Conservation (phyloP, 2,797 vertebrate species). For the Alfaro cultratus region DNA sequence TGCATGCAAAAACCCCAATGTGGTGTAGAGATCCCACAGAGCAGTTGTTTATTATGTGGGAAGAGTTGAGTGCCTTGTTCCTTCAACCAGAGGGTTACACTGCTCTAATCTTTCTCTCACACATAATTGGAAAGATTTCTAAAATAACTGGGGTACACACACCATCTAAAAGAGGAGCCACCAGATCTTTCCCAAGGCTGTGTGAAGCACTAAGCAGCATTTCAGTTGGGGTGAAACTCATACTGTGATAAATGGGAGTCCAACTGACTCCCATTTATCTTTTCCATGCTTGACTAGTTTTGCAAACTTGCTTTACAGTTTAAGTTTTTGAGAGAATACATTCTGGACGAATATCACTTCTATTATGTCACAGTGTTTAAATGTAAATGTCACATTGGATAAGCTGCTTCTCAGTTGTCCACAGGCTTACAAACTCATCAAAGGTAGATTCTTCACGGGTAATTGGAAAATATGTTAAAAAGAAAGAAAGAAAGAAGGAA, state of each 20-base stretch:
- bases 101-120: constrained; percentile 69
- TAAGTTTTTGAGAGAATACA: neutral
- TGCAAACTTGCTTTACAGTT: neutral
- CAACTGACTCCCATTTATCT: neutral
- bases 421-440: neutral
- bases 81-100: constrained; percentile 91
- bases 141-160: neutral
- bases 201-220: neutral
- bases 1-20: neutral
- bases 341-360: neutral
- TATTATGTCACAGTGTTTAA: neutral
- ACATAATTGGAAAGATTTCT: neutral
- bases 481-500: neutral
- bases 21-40: constrained; percentile 40
- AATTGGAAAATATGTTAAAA: neutral
- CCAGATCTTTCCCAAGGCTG: neutral
- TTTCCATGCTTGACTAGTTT: neutral
- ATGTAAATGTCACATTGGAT: neutral
- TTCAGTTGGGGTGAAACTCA: neutral
- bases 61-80: constrained; percentile 95
- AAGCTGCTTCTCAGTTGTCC: neutral
- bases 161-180: neutral
- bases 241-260: no score
- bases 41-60: constrained; percentile 78
- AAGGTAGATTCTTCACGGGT: neutral